Percentiles rank a stretch among this genome's conserved stretches.
These are phyloP conservation scores for Anniella stebbinsi DNA, from an alignment of 2,797 vertebrate genomes.

Conservation along the genomic window DNA sequence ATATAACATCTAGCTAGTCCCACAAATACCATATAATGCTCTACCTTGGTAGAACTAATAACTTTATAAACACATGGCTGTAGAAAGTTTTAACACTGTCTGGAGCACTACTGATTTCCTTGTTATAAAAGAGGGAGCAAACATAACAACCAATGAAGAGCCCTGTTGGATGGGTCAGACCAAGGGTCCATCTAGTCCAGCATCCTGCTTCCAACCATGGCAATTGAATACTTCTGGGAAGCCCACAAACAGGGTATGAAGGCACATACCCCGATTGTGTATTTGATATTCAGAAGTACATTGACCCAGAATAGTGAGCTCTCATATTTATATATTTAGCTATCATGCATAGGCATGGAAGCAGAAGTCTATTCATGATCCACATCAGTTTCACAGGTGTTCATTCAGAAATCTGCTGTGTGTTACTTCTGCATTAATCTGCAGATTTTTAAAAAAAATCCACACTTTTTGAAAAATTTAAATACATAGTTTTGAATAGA, in stretches of 20 bases:
- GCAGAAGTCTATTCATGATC: background rate
- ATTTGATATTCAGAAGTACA: too few species aligned
- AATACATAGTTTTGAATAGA: too few species aligned
- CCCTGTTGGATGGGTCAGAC: background rate
- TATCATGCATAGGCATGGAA: background rate
- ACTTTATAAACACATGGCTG: background rate
- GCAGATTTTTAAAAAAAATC: too few species aligned
- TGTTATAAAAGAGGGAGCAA: background rate
- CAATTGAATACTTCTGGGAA: background rate
- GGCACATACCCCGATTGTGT: too few species aligned
- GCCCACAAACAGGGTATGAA: too few species aligned
- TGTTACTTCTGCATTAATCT: background rate
- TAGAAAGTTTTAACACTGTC: background rate
- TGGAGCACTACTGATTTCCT: background rate
- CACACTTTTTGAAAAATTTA: too few species aligned
- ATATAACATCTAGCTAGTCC: background rate
- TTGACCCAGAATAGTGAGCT: too few species aligned
- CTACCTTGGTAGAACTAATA: background rate
- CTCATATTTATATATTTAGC: background rate
- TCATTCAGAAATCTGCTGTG: background rate
- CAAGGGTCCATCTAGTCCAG: background rate
- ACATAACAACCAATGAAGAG: background rate
- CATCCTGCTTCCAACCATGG: background rate
- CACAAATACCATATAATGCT: background rate
- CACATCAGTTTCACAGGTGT: background rate